Percentiles rank a stretch among this genome's conserved stretches.
Conservation (phyloP, 2,888 invertebrate species). For the Clivina fossor region DNA sequence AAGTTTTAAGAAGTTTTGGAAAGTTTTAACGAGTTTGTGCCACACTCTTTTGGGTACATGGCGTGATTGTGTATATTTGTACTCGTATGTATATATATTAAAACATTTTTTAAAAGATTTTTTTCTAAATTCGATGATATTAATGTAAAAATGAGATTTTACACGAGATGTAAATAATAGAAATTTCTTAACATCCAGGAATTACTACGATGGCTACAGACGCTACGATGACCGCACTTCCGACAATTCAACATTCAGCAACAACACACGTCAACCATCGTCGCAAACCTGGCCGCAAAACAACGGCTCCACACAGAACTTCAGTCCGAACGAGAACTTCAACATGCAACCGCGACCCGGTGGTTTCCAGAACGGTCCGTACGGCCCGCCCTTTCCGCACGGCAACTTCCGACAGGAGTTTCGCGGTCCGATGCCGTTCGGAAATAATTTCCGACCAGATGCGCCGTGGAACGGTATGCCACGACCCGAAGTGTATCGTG, state of each 20-base stretch:
- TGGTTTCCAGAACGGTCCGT: constrained; percentile 29
- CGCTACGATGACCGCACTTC: constrained; percentile 1
- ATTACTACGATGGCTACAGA: not conserved
- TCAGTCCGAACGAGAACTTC: constrained; percentile 8
- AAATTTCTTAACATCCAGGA: no score
- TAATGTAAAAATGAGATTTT: no score
- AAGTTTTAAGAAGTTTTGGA: no score
- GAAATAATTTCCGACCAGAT: constrained; percentile 27
- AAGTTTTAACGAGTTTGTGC: no score
- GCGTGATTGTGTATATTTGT: no score
- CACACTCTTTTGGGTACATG: no score
- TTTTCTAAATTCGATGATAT: no score
- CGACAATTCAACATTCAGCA: not conserved
- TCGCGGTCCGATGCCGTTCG: constrained; percentile 20
- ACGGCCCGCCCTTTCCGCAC: constrained; percentile 18
- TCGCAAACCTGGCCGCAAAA: constrained; percentile 22
- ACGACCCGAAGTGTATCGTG: constrained; percentile 19
- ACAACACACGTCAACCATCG: not conserved
- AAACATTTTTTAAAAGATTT: no score
- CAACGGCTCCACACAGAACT: not conserved
- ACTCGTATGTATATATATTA: no score
- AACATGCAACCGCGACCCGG: no score
- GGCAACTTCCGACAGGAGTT: constrained; percentile 13
- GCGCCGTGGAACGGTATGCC: constrained; percentile 27
- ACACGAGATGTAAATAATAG: no score